Evolutionary conservation across 2,888 invertebrate species (phyloP).

Genomic region (Buathra laborator): DNA sequence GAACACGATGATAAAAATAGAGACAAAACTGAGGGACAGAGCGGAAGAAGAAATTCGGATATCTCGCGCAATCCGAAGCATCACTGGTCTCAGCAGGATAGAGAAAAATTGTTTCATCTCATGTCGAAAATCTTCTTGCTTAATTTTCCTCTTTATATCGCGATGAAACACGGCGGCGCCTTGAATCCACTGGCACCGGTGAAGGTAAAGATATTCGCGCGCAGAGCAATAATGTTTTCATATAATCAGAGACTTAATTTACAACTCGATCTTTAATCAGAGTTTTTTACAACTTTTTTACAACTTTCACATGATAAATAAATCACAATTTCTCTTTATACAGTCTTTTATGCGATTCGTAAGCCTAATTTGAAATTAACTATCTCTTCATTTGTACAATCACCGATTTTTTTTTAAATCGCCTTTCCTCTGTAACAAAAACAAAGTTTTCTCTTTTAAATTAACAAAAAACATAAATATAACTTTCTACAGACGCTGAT

Average conservation of each 20-base stretch:
- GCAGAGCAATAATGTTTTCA: neutral
- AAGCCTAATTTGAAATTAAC: too few relatives aligned
- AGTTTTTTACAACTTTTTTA: too few relatives aligned
- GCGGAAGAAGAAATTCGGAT: slow-evolving; percentile 46
- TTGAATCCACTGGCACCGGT: slow-evolving; percentile 84
- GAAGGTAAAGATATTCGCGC: slow-evolving; percentile 76
- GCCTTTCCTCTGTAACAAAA: too few relatives aligned
- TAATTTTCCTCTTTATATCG: slow-evolving; percentile 95
- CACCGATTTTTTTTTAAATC: too few relatives aligned
- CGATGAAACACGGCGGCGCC: slow-evolving; percentile 92
- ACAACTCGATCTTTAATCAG: neutral
- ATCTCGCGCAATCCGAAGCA: slow-evolving; percentile 66
- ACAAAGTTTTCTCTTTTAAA: too few relatives aligned
- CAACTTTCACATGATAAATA: too few relatives aligned
- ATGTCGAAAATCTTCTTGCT: slow-evolving; percentile 95
- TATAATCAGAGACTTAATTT: neutral
- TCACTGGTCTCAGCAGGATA: slow-evolving; percentile 92
- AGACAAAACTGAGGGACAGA: slow-evolving; percentile 72
- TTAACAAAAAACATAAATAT: too few relatives aligned
- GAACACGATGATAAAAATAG: slow-evolving; percentile 69
- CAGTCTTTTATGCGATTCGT: slow-evolving; percentile 7
- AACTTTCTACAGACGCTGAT: too few relatives aligned
- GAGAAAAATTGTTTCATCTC: slow-evolving; percentile 95
- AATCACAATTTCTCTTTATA: too few relatives aligned
- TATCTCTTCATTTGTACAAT: too few relatives aligned